Conservation (phyloP, 1,140 invertebrate genomes). For the Cotesia chilonis region DNA sequence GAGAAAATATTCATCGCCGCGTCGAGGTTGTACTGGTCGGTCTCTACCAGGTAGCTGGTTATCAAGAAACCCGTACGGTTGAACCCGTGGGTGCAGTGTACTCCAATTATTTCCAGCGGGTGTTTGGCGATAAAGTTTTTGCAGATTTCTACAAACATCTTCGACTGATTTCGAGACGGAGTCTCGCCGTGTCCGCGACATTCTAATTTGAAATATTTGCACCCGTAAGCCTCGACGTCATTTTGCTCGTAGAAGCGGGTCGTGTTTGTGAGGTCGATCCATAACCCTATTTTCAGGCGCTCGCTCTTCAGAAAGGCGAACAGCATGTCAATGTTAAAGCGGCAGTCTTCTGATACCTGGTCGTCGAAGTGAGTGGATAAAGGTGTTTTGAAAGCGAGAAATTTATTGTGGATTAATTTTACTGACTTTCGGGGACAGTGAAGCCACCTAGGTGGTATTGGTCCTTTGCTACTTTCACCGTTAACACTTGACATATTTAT, state of each 20-base stretch:
- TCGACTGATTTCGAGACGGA: constrained; percentile 79
- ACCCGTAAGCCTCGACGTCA: constrained; percentile 77
- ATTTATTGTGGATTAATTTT: constrained; percentile 79
- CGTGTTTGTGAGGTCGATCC: constrained; percentile 97
- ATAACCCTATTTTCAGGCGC: constrained; percentile 88
- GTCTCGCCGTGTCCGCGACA: constrained; percentile 88
- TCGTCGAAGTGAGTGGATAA: constrained; percentile 79
- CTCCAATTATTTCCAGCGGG: constrained; percentile 83
- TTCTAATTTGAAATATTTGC: constrained; percentile 86
- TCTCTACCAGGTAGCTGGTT: constrained; percentile 87
- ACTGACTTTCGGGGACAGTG: constrained; percentile 88
- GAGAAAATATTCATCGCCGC: constrained; percentile 83
- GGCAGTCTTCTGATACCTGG: constrained; percentile 80
- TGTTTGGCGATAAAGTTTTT: constrained; percentile 80
- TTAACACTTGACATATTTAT: constrained; percentile 3
- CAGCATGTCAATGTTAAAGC: constrained; percentile 87
- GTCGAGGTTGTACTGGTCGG: constrained; percentile 79
- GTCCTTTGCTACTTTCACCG: constrained; percentile 58
- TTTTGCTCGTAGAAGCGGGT: constrained; percentile 87
- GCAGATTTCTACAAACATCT: constrained; percentile 81
- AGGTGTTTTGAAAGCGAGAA: constrained; percentile 94
- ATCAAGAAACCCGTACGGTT: constrained; percentile 97
- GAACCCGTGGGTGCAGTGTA: constrained; percentile 99
- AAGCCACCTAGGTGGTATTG: constrained; percentile 88
- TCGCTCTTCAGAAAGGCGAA: constrained; percentile 76